Conservation (phyloP, 2,113 vertebrate genomes). For the Anser brachyrhynchus region DNA sequence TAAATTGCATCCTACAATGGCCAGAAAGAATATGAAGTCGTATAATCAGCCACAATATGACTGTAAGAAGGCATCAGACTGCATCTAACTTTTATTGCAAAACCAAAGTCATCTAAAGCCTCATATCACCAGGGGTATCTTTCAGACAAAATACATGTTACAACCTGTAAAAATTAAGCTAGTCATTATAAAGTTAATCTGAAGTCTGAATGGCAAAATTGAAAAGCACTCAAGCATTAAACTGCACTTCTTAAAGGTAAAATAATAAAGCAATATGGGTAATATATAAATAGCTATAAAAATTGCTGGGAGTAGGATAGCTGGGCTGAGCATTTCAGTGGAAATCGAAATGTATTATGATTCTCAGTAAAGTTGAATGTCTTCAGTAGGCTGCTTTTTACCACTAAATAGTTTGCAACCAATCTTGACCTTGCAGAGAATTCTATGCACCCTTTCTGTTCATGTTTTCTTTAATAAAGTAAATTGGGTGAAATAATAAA, state of each 20-base stretch:
- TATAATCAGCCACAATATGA: conserved; percentile 7
- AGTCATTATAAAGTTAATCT: conserved; percentile 54
- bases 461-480: background rate
- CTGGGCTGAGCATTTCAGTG: background rate
- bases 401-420: background rate
- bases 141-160: conserved; percentile 16
- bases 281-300: conserved; percentile 41
- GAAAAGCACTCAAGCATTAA: conserved; percentile 64
- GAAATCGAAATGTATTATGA: background rate
- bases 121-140: background rate
- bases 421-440: background rate
- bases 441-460: background rate
- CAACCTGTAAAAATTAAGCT: conserved; percentile 54
- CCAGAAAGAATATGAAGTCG: background rate
- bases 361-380: background rate
- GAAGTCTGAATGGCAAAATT: conserved; percentile 55
- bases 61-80: background rate
- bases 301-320: background rate
- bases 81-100: conserved; percentile 39
- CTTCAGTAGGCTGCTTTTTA: background rate
- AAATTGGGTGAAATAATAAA: background rate
- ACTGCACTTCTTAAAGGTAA: conserved; percentile 52
- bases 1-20: background rate
- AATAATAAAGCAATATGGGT: conserved; percentile 50
- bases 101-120: background rate